phyloP scores from a whole-genome alignment of 2,888 invertebrate species.

The Glaucopsyche alexis region DNA sequence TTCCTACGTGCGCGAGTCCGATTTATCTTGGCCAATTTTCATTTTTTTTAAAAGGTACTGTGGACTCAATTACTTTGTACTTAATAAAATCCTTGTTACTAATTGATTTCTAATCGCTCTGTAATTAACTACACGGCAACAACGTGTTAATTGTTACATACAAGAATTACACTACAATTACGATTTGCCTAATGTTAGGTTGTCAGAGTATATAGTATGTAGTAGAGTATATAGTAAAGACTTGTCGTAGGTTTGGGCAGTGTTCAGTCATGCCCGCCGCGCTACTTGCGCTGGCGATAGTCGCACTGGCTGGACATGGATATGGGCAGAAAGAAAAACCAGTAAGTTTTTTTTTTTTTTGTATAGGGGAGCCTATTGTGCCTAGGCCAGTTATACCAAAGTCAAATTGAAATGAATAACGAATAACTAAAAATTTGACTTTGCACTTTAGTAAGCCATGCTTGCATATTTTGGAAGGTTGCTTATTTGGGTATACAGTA shows the following conservation, averaged over 20 bases:
- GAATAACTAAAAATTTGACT: too few species aligned
- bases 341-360: conserved; percentile 48
- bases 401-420: too few species aligned
- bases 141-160: background rate
- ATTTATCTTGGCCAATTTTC: too few species aligned
- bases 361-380: too few species aligned
- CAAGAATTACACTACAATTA: background rate
- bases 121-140: background rate
- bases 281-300: conserved; percentile 50
- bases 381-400: too few species aligned
- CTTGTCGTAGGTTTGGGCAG: conserved; percentile 37
- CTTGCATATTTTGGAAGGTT: too few species aligned
- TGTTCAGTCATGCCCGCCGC: conserved; percentile 58
- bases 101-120: background rate
- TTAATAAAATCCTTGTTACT: background rate
- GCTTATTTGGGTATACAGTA: too few species aligned
- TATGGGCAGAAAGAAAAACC: conserved; percentile 60
- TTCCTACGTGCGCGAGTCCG: too few species aligned
- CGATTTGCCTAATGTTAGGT: conserved; percentile 3
- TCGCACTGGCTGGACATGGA: conserved; percentile 49
- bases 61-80: too few species aligned
- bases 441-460: too few species aligned
- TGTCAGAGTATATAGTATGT: conserved; percentile 17
- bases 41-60: too few species aligned
- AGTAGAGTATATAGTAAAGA: too few species aligned